These are phyloP conservation scores for Amphilophus citrinellus DNA, from an alignment of 2,113 vertebrate genomes.

Conservation along the genomic window DNA sequence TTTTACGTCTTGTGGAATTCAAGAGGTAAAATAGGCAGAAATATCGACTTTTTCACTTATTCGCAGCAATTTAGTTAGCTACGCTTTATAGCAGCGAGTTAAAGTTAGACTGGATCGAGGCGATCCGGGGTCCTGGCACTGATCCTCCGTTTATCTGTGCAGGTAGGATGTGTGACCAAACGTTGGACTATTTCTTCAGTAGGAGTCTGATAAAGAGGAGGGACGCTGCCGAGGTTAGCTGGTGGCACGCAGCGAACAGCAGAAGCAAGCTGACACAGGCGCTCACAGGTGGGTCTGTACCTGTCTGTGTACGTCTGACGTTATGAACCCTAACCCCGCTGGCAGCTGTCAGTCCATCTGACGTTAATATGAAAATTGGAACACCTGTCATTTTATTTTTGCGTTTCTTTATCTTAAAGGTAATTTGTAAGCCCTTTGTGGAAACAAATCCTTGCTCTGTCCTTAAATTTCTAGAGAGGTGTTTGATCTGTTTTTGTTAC, in stretches of 20 bases:
- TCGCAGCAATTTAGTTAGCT: background rate
- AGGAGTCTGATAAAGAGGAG: slow-evolving; percentile 63
- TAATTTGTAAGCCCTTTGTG: background rate
- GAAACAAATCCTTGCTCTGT: background rate
- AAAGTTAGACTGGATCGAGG: background rate
- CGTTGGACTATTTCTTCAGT: slow-evolving; percentile 82
- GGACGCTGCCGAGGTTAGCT: slow-evolving; percentile 84
- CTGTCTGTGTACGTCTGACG: no score
- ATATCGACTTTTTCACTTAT: background rate
- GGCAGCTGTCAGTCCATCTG: background rate
- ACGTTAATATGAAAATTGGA: accelerated
- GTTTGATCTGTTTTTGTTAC: background rate
- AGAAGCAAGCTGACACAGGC: slow-evolving; percentile 78
- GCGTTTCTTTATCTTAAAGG: background rate
- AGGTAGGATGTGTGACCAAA: slow-evolving; percentile 67
- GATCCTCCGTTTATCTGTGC: background rate
- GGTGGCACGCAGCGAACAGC: slow-evolving; percentile 88
- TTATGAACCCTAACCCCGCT: no score
- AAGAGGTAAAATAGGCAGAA: background rate
- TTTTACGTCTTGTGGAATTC: background rate
- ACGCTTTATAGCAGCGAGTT: background rate
- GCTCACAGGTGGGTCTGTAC: slow-evolving; percentile 73
- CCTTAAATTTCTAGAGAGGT: background rate
- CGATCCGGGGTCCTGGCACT: background rate
- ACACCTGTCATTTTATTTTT: accelerated